A percentile compares a stretch with the other conserved stretches of the same genome.
Evolutionary conservation across 2,113 vertebrate species (phyloP).

Genomic region (Ophthalmolycus amberensis): DNA sequence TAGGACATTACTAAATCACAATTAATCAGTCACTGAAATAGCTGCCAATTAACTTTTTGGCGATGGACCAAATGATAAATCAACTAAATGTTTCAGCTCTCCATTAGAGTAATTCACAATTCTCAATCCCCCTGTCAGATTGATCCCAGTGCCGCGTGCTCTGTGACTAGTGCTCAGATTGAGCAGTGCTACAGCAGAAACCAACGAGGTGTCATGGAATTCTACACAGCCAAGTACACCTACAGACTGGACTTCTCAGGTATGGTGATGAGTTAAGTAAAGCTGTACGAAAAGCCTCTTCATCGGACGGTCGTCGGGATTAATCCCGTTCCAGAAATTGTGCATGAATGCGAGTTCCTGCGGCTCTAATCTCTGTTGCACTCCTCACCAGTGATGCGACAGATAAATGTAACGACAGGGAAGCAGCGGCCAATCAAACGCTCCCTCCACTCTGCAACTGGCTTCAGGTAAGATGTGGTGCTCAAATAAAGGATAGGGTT

Average conservation of each 20-base stretch:
- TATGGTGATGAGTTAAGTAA: conserved; percentile 65
- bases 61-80: not conserved
- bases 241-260: conserved; percentile 94
- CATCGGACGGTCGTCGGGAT: not conserved
- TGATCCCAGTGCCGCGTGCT: conserved; percentile 90
- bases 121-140: conserved; percentile 81
- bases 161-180: conserved; percentile 94
- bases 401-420: conserved; percentile 92
- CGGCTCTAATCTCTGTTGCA: conserved; percentile 11
- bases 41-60: not conserved
- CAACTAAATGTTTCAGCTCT: not conserved
- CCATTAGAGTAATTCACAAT: not conserved
- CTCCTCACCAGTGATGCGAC: conserved; percentile 89
- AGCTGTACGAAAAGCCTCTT: not conserved
- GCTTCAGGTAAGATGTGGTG: conserved; percentile 89
- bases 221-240: conserved; percentile 95
- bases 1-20: not conserved
- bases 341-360: not conserved
- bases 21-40: not conserved
- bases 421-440: conserved; percentile 93
- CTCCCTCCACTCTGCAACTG: conserved; percentile 91
- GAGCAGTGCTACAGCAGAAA: conserved; percentile 92
- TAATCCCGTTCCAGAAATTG: not conserved
- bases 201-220: conserved; percentile 89
- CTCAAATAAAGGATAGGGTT: not conserved